Base-by-base conservation (phyloP, 1,140 invertebrate genomes). In the Apocrypta bakeri region DNA sequence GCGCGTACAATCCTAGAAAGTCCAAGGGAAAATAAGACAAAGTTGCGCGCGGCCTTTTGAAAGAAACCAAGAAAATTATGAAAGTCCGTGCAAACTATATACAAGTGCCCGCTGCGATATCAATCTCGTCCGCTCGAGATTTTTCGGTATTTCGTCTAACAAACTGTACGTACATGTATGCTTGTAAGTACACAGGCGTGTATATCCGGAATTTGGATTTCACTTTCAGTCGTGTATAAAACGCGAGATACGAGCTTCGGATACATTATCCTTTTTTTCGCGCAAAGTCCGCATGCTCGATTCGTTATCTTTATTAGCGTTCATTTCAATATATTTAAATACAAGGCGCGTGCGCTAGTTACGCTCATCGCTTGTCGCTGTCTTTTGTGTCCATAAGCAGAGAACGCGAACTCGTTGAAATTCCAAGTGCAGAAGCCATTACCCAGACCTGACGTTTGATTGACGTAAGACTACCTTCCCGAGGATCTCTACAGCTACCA, bases 271-370 rank as follows among this genome's bases (percentile, higher is more conserved):
- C 21, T 17, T 48, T 48, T 17, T 17, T 17, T 48, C 42, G 42
- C 42, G 42, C 21, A 48, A 17, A 48, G 2, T 37, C 2, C 33
- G 21, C 25, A 64, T 1, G 3, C 8, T 24, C 42, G 48, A 81
- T 74, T 75, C 72, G 40, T 76, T 82, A 77, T 71, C 73, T 82
- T 82, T 82, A 77, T 77, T 77, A 82, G 25, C 42, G 48, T n/a
- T 11, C n/a, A 37, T 82, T 82, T 71, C 29, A 40, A 61, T 77
- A 63, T 2, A 76, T 71, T 76, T 76, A 75, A 68, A 81, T 75
- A 66, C 63, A n/a, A 21, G 66, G 4, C 31, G 37, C 27, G 25
- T 63, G 33, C 71, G 71, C 48, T 12, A 48, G 40, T 27, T 56
- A 29, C 24, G 33, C 48, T 75, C 27, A 40, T 24, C 21, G 31